A percentile compares a stretch with the other conserved stretches of the same genome.
Evolutionary conservation across 2,113 vertebrate genomes (phyloP).

Genomic region (Sula dactylatra): DNA sequence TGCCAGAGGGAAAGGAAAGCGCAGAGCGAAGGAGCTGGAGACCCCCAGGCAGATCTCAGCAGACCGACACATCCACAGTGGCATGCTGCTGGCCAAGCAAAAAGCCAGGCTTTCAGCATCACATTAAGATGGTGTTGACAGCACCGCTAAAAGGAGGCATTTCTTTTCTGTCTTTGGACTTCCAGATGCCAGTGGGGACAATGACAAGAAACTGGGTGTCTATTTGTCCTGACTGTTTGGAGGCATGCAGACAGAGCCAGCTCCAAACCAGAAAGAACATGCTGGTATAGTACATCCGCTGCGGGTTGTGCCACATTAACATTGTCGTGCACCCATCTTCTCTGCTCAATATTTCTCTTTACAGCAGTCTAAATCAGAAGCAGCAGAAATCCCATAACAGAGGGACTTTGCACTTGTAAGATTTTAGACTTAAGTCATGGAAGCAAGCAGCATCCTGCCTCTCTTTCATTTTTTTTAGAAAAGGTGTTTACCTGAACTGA

Average conservation of each 20-base stretch:
- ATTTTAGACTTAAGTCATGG: neutral
- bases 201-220: neutral
- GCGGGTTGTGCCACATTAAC: neutral
- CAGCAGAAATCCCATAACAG: neutral
- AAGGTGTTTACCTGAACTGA: neutral
- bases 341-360: neutral
- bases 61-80: rapidly evolving
- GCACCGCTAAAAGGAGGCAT: neutral
- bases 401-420: neutral
- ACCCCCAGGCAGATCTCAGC: neutral
- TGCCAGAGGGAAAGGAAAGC: neutral
- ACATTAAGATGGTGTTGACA: too few species aligned
- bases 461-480: neutral
- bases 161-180: neutral
- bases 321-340: neutral
- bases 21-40: neutral
- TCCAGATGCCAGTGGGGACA: neutral
- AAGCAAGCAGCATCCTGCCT: neutral
- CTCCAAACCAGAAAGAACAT: rapidly evolving
- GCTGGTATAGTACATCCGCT: neutral
- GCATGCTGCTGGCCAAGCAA: neutral
- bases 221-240: neutral
- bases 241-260: neutral
- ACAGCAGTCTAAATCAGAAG: neutral
- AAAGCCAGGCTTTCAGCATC: neutral